Base-by-base conservation (phyloP, 2,888 invertebrate genomes). In the Yponomeuta cagnagella region DNA sequence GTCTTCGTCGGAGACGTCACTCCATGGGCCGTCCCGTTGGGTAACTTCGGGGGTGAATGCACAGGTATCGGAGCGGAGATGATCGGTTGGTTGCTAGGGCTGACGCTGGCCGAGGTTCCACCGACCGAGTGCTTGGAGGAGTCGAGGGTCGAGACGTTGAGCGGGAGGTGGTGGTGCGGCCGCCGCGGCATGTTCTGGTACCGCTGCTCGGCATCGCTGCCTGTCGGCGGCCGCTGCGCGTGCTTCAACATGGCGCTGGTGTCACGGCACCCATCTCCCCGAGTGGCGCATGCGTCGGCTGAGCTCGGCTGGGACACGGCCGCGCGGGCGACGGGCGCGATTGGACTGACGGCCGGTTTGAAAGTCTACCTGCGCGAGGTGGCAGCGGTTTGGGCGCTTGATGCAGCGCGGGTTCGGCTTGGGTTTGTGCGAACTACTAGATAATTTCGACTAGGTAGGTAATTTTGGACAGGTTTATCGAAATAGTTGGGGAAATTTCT, bases 241-340 rank as follows among this genome's bases (percentile, higher is more conserved):
- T 95, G 95, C 90, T 95, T 95, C 93, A 95, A 94, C 95, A 95
- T 95, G 88, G 84, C 89, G 87, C 87, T 85, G 86, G 85, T 85
- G 85, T 78, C 77, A 83, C 82, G 83, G 82, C 90, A 89, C 89
- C 79, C 82, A 82, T 78, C 81, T 85, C 83, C 83, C 80, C 75
- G 43, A 15, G 52, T 58, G 52, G 52, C 52, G 52, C 52, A 58
- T 58, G 52, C 52, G 52, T 70, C 43, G 43, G 72, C 70, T 69
- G 71, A 69, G 73, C 63, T 72, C 71, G 74, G 52, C 72, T 74
- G 48, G 43, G 43, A 43, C 43, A 73, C 73, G 69, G 74, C 85
- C 79, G 78, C 77, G 74, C 79, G 74, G 74, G 73, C 82, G 80
- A 78, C 84, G 80, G 77, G 75, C 88, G 85, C 84, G 81, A 75